phyloP scores from a whole-genome alignment of 2,113 vertebrate species.

The Alexandromys fortis region DNA sequence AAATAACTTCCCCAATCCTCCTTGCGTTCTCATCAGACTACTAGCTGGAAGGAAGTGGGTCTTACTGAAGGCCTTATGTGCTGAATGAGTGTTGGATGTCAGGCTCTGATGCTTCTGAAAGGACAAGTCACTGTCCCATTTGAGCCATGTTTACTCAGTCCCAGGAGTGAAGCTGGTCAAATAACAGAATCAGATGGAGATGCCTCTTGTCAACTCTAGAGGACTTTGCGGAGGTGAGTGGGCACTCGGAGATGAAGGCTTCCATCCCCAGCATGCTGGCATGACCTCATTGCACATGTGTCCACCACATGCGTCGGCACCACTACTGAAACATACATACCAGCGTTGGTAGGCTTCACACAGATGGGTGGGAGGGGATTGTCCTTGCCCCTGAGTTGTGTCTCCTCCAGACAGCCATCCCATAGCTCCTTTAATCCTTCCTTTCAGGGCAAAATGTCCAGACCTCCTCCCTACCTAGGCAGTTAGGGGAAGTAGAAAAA shows the following conservation, averaged over 20 bases:
- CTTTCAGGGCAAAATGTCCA: slow-evolving; percentile 38
- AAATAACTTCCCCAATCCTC: not conserved
- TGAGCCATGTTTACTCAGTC: not conserved
- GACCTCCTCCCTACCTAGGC: not conserved
- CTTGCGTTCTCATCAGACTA: not conserved
- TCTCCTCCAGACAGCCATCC: not conserved
- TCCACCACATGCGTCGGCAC: slow-evolving; percentile 59
- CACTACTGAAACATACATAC: slow-evolving; percentile 53
- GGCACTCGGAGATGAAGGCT: slow-evolving; percentile 35
- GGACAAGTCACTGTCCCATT: not conserved
- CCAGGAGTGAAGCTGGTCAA: not conserved
- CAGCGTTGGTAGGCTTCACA: slow-evolving; percentile 65
- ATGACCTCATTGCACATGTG: slow-evolving; percentile 66
- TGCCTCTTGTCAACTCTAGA: not conserved
- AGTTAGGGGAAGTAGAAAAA: slow-evolving; percentile 35
- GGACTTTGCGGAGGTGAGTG: not conserved
- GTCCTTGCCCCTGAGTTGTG: slow-evolving; percentile 13
- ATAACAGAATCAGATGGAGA: not conserved
- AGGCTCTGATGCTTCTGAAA: not conserved
- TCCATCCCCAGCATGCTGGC: slow-evolving; percentile 47
- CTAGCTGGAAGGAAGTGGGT: slow-evolving; percentile 30
- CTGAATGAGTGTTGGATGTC: not conserved
- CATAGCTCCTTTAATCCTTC: slow-evolving; percentile 28
- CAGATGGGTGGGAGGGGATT: slow-evolving; percentile 31
- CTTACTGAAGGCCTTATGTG: not conserved